Base-by-base conservation (phyloP, 2,888 invertebrate genomes). In the Perizoma affinitatum region DNA sequence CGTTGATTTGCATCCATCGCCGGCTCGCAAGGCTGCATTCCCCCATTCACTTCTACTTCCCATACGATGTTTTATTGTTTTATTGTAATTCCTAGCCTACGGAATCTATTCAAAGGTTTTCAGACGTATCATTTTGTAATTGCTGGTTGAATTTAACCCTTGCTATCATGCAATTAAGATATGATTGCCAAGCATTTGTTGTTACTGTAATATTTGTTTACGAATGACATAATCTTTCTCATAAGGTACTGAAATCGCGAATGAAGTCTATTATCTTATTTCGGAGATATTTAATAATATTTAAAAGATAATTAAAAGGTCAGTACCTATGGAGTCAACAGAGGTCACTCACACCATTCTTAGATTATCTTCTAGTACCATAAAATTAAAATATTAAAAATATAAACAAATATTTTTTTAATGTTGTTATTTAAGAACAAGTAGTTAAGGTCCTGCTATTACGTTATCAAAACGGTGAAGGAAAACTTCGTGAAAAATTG, bases 11-110 rank as follows among this genome's bases (percentile, higher is more conserved):
- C 11, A 63, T 66, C 57, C 74, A 73, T 70, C 70, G 70, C 70
- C 63, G 58, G 61, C 50, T 59, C 6, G 22, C 77, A 79, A 79
- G 79, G 79, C 65, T 62, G 54, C 52, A 61, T 56, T 70, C 52
- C 49, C 38, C 54, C 68, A 61, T 65, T 73, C 75, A 73, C 72
- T 67, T 57, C 51, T 63, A 68, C 61, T 75, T 68, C 68, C 68
- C 74, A 73, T 72, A 67, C 67, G 74, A 72, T 74, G 70, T 63
- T 54, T 45, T 59, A 64, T 67, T 63, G 63, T 65, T 51, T 59
- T 61, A 63, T 58, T 64, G 64, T 63, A 47, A 55, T 52, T 50
- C 34, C 44, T 58, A 54, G 47, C 54, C 44, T 44, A 4, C 38
- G 46, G 42, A 51, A 60, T 62, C 57, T 55, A 44, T 44, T 44